phyloP scores from a whole-genome alignment of 2,113 vertebrate species.

The Crotalus viridis region DNA sequence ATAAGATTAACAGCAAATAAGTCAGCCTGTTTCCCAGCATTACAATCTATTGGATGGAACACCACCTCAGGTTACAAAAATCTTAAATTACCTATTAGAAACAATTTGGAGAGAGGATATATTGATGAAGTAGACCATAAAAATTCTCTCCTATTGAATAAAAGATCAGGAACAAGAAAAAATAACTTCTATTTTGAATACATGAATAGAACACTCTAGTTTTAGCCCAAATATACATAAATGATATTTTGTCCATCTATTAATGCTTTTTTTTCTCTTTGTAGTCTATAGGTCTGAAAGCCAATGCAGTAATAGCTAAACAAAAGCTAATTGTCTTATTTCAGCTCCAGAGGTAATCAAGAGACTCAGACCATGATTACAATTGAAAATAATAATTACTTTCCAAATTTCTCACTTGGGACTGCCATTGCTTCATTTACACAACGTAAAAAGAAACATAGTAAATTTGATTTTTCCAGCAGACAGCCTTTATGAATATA shows the following conservation, averaged over 20 bases:
- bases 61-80: neutral
- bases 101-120: neutral
- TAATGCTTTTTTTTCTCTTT: slow-evolving; percentile 25
- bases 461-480: neutral
- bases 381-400: neutral
- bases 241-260: neutral
- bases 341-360: slow-evolving; percentile 69
- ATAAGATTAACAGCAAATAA: neutral
- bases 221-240: slow-evolving; percentile 3
- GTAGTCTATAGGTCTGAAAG: slow-evolving; percentile 64
- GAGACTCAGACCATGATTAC: neutral
- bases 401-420: neutral
- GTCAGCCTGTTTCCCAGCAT: neutral
- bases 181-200: slow-evolving; percentile 30
- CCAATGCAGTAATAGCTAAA: slow-evolving; percentile 59
- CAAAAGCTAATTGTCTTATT: slow-evolving; percentile 69
- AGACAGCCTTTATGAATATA: neutral
- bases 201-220: slow-evolving; percentile 23
- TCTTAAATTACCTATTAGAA: neutral
- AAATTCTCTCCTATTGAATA: neutral
- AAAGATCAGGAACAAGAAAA: slow-evolving; percentile 1
- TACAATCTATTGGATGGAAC: neutral
- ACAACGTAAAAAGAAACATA: neutral
- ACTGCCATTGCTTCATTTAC: slow-evolving; percentile 14
- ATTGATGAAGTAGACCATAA: neutral